Conservation (phyloP, 2,113 vertebrate genomes). For the Psilopogon haemacephalus region DNA sequence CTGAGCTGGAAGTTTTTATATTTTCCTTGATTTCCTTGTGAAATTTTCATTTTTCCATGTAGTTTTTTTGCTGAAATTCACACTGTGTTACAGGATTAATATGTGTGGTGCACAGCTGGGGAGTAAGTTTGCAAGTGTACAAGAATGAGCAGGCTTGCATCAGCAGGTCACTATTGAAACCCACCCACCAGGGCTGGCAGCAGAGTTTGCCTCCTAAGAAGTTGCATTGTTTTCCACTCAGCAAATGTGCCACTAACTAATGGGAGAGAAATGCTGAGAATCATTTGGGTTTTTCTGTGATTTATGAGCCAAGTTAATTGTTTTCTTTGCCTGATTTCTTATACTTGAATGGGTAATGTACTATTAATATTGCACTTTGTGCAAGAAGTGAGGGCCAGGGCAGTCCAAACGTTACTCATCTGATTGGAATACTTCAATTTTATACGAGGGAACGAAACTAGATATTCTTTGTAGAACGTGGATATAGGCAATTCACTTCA, state of each 20-base stretch:
- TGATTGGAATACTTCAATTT: neutral
- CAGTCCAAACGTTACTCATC: neutral
- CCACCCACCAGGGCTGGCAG: slow-evolving; percentile 17
- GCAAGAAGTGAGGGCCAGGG: neutral
- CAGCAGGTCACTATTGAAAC: slow-evolving; percentile 2
- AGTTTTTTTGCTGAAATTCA: neutral
- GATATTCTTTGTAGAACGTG: neutral
- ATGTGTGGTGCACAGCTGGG: neutral
- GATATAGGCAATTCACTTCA: neutral
- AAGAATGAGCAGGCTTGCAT: neutral
- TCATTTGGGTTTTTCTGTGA: neutral
- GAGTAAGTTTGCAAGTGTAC: neutral
- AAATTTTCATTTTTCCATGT: neutral
- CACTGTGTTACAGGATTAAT: neutral
- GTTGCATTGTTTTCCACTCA: slow-evolving; percentile 10
- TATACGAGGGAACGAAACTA: neutral
- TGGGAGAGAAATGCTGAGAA: neutral
- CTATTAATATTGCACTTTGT: neutral
- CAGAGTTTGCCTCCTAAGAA: neutral
- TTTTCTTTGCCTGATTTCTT: slow-evolving; percentile 32
- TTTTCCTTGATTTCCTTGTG: neutral
- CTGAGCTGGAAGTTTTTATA: neutral
- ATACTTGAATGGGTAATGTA: neutral
- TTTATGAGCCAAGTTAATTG: neutral
- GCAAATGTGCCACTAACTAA: slow-evolving; percentile 8